phyloP scores from a whole-genome alignment of 1,140 invertebrate species.

The Sycophila sp. region DNA sequence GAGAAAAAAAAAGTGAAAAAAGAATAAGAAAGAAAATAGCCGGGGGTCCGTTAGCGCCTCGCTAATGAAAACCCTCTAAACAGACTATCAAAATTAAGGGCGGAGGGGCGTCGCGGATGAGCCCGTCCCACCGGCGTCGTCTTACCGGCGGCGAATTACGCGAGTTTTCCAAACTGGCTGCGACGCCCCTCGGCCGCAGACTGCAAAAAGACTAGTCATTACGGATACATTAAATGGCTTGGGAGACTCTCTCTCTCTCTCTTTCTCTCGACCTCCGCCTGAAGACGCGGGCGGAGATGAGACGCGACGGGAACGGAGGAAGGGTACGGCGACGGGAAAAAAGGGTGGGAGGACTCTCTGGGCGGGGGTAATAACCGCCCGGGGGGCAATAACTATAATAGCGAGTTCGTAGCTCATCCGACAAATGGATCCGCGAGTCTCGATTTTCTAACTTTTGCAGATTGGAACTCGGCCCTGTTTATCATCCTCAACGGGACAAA shows the following conservation, averaged over 20 bases:
- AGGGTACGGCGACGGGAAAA: background rate
- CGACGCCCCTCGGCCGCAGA: background rate
- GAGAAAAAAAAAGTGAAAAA: no score
- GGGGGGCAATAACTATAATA: constrained; percentile 38
- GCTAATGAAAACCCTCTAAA: background rate
- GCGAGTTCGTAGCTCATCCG: constrained; percentile 30
- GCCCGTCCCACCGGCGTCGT: no score
- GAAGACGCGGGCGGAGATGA: no score
- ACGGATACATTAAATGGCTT: constrained; percentile 14
- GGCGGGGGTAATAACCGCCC: constrained; percentile 17
- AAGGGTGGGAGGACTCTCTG: background rate
- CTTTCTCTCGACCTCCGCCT: no score
- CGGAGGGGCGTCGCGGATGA: no score
- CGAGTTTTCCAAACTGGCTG: constrained; percentile 9
- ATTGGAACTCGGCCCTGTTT: constrained; percentile 98
- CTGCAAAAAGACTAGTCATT: constrained; percentile 5
- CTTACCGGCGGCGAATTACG: background rate
- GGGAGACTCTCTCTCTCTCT: background rate
- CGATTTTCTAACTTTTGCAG: constrained; percentile 65
- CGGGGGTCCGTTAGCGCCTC: no score
- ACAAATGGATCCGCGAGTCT: constrained; percentile 26
- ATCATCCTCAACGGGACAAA: constrained; percentile 98
- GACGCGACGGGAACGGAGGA: background rate
- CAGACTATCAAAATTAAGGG: constrained; percentile 9
- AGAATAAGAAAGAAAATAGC: no score